Conservation (phyloP, 2,888 invertebrate genomes). For the Formica aserva region DNA sequence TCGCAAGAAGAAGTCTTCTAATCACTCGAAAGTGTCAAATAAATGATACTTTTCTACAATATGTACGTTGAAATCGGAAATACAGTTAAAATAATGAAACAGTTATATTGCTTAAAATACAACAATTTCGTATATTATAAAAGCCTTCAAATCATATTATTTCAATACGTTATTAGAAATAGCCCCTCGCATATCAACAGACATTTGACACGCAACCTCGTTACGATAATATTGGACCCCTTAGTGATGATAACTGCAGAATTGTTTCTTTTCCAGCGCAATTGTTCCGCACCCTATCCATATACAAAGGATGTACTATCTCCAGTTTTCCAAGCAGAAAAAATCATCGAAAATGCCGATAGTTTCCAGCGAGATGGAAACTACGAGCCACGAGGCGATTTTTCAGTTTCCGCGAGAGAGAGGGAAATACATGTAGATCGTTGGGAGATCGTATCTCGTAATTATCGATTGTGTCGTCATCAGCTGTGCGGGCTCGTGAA, state of each 20-base stretch:
- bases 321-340: neutral
- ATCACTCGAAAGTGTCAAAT: neutral
- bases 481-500: slow-evolving; percentile 4
- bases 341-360: neutral
- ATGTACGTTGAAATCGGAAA: neutral
- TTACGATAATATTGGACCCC: neutral
- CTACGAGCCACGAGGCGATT: neutral
- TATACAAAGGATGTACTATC: neutral
- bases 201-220: slow-evolving; percentile 11
- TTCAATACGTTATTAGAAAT: slow-evolving; percentile 2
- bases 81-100: neutral
- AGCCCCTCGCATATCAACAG: neutral
- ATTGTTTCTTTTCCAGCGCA: neutral
- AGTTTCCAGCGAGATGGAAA: neutral
- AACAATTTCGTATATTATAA: neutral
- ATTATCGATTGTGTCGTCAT: slow-evolving; percentile 41
- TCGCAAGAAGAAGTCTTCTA: neutral
- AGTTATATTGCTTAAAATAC: neutral
- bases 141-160: slow-evolving; percentile 26
- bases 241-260: neutral
- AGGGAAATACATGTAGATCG: neutral
- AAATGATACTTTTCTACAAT: neutral
- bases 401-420: neutral
- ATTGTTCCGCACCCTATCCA: neutral
- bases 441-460: slow-evolving; percentile 10